Percentiles rank a stretch among this genome's conserved stretches.
Evolutionary conservation across 1,140 invertebrate genomes (phyloP).

Genomic region (Cardiocondyla obscurior): DNA sequence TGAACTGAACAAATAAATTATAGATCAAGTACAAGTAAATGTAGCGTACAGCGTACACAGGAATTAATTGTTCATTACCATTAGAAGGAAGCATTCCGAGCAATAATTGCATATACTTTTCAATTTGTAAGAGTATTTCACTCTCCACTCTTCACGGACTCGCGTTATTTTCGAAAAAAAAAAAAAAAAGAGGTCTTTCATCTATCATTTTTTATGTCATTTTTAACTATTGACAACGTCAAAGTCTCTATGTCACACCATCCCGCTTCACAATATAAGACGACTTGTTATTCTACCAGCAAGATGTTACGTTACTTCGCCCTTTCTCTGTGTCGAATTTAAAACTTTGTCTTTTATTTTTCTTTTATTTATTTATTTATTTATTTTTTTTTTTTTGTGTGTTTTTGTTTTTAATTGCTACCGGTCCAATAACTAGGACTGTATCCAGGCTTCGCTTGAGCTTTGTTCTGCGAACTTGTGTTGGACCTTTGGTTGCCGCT

Average conservation of each 20-base stretch:
- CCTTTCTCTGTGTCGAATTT: constrained; percentile 1
- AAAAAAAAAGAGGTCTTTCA: constrained; percentile 18
- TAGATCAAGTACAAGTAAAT: constrained; percentile 13
- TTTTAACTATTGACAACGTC: constrained; percentile 55
- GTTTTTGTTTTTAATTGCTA: constrained; percentile 84
- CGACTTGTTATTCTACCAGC: constrained; percentile 59
- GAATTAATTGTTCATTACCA: not conserved
- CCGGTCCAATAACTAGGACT: constrained; percentile 87
- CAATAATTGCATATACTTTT: constrained; percentile 71
- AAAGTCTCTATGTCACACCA: constrained; percentile 64
- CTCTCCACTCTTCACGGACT: constrained; percentile 57
- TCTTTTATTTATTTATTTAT: too few species aligned
- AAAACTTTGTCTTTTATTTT: constrained; percentile 4
- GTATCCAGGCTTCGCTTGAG: constrained; percentile 87
- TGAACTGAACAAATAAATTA: constrained; percentile 31
- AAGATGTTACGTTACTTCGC: constrained; percentile 21
- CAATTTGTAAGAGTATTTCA: constrained; percentile 50
- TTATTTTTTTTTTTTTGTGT: too few species aligned
- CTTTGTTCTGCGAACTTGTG: constrained; percentile 88
- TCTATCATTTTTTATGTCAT: constrained; percentile 35
- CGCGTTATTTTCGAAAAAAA: constrained; percentile 56
- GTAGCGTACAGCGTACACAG: not conserved
- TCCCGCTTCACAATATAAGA: constrained; percentile 57
- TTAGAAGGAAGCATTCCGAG: constrained; percentile 48
- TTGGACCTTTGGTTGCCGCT: constrained; percentile 88